Conservation (phyloP, 2,888 invertebrate genomes). For the Tiliacea aurago region DNA sequence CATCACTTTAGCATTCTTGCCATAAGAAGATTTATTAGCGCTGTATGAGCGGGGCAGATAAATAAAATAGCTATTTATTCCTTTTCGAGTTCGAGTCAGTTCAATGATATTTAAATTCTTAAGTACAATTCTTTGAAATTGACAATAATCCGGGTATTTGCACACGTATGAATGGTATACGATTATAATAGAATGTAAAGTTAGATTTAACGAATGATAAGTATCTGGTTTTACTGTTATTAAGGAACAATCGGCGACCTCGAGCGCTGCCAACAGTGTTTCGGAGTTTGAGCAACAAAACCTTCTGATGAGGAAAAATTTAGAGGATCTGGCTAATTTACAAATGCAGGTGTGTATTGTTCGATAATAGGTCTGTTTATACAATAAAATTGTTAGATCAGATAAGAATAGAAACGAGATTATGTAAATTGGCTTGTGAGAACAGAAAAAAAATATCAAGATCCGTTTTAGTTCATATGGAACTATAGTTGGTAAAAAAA, state of each 20-base stretch:
- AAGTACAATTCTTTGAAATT: conserved; percentile 63
- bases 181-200: conserved; percentile 66
- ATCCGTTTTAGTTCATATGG: conserved; percentile 4
- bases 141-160: conserved; percentile 62
- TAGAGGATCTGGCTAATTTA: conserved; percentile 88
- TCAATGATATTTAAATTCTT: conserved; percentile 61
- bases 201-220: conserved; percentile 65
- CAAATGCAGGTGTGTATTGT: conserved; percentile 86
- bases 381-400: conserved; percentile 54
- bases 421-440: conserved; percentile 55
- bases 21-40: conserved; percentile 53
- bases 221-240: conserved; percentile 54
- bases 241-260: conserved; percentile 88
- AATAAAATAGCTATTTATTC: conserved; percentile 54
- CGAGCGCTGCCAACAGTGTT: conserved; percentile 89
- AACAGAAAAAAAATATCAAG: conserved; percentile 10
- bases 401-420: conserved; percentile 61
- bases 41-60: conserved; percentile 23
- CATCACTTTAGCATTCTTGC: conserved; percentile 43
- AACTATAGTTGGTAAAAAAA: not conserved
- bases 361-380: conserved; percentile 52
- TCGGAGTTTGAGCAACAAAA: conserved; percentile 89
- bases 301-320: conserved; percentile 87
- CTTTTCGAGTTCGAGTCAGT: conserved; percentile 53
- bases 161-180: conserved; percentile 60